Base-by-base conservation (phyloP, 1,140 invertebrate species). In the Schmidtea mediterranea region DNA sequence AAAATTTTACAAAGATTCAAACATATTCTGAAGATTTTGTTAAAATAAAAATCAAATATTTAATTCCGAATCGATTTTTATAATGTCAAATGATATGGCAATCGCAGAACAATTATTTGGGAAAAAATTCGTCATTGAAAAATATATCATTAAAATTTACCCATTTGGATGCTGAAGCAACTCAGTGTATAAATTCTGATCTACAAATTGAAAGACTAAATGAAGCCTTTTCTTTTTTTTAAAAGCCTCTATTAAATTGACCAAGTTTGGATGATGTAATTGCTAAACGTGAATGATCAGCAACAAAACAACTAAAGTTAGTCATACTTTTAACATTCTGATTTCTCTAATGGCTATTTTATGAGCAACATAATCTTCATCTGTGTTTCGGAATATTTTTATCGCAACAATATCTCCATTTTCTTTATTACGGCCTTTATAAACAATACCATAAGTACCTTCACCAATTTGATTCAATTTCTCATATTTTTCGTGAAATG, bases 401-500 rank as follows among this genome's bases (percentile, higher is more conserved):
- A 81, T 76, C 16, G 79, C 79, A 1, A 81, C 79, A 8, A 78
- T 62, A 57, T 77, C 74, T 1, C 77, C 76, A 0, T 72, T 75
- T 54, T 77, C 76, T 43, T 73, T 71, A 54, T 78, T 76, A 16
- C 69, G 65, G 58, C 77, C 80, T 57, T 79, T 79, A 62, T 79
- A 72, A 15, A 80, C 79, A 47, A 89, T 74, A 1, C 86, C 86
- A 65, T 98, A 97, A 37, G 83, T 90, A 49, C 90, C 90, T 71
- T 95, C 90, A 51, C 90, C 90, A 36, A 98, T 77, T 59, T 90
- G 87, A 40, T 75, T 77, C 16, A 97, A 68, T 67, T 86, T 87
- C 66, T 98, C 90, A 69, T 97, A 97, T 49, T 87, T 77, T 66
- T 97, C 90, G 86, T 97, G 26, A 32, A 32, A 32, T 32, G 26